A percentile compares a stretch with the other conserved stretches of the same genome.
Evolutionary conservation across 2,888 invertebrate species (phyloP).

Genomic region (Slavum lentiscoides): DNA sequence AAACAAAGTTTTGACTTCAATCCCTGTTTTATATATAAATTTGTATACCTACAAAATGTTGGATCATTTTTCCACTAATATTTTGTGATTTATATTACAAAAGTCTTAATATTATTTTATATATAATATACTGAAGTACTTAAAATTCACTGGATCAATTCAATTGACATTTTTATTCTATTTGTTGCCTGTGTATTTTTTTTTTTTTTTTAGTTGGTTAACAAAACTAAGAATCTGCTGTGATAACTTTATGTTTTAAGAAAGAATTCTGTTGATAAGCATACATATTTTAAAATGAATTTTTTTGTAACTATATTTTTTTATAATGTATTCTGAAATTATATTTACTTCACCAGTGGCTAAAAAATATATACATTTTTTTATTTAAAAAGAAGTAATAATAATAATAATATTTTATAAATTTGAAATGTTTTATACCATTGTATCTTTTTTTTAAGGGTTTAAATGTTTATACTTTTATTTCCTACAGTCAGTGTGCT

Average conservation of each 20-base stretch:
- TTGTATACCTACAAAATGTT: conserved; percentile 9
- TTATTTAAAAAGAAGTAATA: not conserved
- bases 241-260: conserved; percentile 45
- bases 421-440: conserved; percentile 12
- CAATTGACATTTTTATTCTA: conserved; percentile 25
- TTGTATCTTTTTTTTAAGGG: conserved; percentile 9
- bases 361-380: conserved; percentile 10
- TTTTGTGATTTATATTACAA: conserved; percentile 20
- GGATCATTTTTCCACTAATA: conserved; percentile 1
- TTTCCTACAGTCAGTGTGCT: conserved; percentile 29
- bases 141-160: conserved; percentile 12
- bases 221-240: conserved; percentile 50
- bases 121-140: conserved; percentile 22
- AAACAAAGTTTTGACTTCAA: conserved; percentile 24
- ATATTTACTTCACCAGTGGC: not conserved
- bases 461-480: conserved; percentile 25
- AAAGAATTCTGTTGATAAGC: conserved; percentile 23
- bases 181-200: conserved; percentile 1
- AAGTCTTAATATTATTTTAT: conserved; percentile 16
- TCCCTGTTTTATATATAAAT: conserved; percentile 3
- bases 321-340: conserved; percentile 29
- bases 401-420: conserved; percentile 30
- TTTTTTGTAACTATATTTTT: conserved; percentile 10
- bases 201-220: conserved; percentile 22
- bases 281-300: conserved; percentile 22